Evolutionary conservation across 2,113 vertebrate genomes (phyloP).

Genomic region (Electrona antarctica): DNA sequence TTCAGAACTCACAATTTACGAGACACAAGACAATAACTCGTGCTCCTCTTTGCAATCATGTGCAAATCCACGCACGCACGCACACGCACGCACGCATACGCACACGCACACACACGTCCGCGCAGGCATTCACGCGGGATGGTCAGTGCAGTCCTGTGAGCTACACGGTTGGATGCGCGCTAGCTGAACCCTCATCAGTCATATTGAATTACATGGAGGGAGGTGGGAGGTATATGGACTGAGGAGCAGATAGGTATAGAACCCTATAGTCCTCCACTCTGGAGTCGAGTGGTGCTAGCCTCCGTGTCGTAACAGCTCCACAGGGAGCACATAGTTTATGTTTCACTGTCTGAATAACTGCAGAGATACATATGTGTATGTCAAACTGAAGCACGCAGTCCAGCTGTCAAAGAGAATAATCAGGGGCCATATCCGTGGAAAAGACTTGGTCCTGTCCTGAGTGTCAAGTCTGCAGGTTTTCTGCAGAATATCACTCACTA

Average conservation of each 20-base stretch:
- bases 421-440: slow-evolving; percentile 5
- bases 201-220: not conserved
- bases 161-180: slow-evolving; percentile 20
- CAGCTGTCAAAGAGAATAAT: slow-evolving; percentile 39
- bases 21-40: too few relatives aligned
- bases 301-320: slow-evolving; percentile 7
- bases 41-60: too few relatives aligned
- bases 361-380: not conserved
- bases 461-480: too few relatives aligned
- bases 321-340: not conserved
- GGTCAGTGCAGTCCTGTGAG: not conserved
- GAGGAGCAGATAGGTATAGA: not conserved
- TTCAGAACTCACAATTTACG: too few relatives aligned
- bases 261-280: slow-evolving; percentile 12
- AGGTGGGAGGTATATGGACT: slow-evolving; percentile 8
- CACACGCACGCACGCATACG: not conserved
- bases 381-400: slow-evolving; percentile 17
- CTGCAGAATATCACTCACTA: too few relatives aligned
- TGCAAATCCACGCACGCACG: too few relatives aligned
- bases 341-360: slow-evolving; percentile 18
- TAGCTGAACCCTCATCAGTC: slow-evolving; percentile 8
- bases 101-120: not conserved
- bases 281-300: slow-evolving; percentile 13
- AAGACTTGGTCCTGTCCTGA: too few relatives aligned
- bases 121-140: not conserved